Conservation (phyloP, 2,888 invertebrate species). For the Melanchra persicariae region DNA sequence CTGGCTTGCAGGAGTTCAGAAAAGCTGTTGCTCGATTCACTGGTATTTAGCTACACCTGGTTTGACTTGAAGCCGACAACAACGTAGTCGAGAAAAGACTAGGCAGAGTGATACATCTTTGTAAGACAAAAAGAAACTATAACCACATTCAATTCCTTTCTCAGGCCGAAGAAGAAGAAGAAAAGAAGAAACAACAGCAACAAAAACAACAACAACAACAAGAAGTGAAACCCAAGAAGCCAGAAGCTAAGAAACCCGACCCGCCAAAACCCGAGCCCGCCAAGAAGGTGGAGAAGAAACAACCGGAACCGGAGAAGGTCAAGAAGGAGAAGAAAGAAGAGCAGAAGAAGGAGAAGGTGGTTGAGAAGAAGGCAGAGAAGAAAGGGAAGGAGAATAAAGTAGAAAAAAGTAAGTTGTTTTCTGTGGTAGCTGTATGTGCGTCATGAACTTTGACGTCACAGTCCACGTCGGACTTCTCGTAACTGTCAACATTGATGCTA, state of each 20-base stretch:
- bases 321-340: slow-evolving; percentile 72
- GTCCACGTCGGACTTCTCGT: no score
- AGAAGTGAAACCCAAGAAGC: slow-evolving; percentile 73
- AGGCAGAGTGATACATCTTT: no score
- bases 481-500: no score
- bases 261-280: slow-evolving; percentile 38
- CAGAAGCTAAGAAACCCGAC: slow-evolving; percentile 71
- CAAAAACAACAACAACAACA: slow-evolving; percentile 38
- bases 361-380: slow-evolving; percentile 75
- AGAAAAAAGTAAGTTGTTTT: slow-evolving; percentile 78
- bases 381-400: slow-evolving; percentile 77
- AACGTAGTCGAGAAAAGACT: no score
- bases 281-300: slow-evolving; percentile 73
- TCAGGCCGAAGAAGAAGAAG: slow-evolving; percentile 82
- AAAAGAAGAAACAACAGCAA: slow-evolving; percentile 55
- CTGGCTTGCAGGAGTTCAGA: no score
- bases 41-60: no score
- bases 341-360: slow-evolving; percentile 72
- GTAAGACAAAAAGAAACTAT: no score
- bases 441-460: no score
- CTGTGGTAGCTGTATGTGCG: no score
- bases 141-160: neutral
- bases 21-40: no score
- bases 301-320: slow-evolving; percentile 60
- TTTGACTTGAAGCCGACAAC: no score